Evolutionary conservation across 2,888 invertebrate species (phyloP).

Genomic region (Drosophila prolongata): DNA sequence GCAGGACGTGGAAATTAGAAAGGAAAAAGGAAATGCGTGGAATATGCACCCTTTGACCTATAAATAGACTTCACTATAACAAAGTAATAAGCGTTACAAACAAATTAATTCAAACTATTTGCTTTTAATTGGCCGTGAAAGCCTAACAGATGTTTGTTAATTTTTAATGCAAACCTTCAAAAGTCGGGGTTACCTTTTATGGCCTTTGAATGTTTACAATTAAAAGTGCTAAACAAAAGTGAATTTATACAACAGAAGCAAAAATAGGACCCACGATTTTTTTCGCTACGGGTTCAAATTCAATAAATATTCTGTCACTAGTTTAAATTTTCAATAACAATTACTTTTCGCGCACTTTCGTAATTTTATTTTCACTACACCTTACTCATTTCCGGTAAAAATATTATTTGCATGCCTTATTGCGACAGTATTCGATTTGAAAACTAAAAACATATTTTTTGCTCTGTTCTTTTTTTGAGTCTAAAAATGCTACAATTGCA

Average conservation of each 20-base stretch:
- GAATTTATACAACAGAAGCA: too few relatives aligned
- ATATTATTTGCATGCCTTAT: too few relatives aligned
- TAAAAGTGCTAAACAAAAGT: not conserved
- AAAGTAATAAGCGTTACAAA: not conserved
- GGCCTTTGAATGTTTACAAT: not conserved
- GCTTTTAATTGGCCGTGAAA: conserved; percentile 32
- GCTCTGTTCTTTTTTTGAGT: not conserved
- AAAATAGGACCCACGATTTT: too few relatives aligned
- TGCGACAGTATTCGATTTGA: too few relatives aligned
- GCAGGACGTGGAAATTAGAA: not conserved
- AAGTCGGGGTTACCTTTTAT: not conserved
- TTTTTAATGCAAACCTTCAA: conserved; percentile 48
- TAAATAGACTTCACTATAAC: not conserved
- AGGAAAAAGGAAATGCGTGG: not conserved
- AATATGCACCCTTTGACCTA: not conserved
- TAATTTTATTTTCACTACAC: too few relatives aligned
- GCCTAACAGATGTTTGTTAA: conserved; percentile 57
- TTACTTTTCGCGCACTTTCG: too few relatives aligned
- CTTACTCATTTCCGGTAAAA: too few relatives aligned
- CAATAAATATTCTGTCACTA: too few relatives aligned
- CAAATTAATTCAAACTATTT: conserved; percentile 3
- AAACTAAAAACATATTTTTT: too few relatives aligned
- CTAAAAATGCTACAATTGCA: too few relatives aligned
- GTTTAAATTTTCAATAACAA: too few relatives aligned
- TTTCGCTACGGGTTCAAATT: too few relatives aligned